Percentiles rank a stretch among this genome's conserved stretches.
phyloP scores from a whole-genome alignment of 2,113 vertebrate genomes.

The Cyrtonyx montezumae region DNA sequence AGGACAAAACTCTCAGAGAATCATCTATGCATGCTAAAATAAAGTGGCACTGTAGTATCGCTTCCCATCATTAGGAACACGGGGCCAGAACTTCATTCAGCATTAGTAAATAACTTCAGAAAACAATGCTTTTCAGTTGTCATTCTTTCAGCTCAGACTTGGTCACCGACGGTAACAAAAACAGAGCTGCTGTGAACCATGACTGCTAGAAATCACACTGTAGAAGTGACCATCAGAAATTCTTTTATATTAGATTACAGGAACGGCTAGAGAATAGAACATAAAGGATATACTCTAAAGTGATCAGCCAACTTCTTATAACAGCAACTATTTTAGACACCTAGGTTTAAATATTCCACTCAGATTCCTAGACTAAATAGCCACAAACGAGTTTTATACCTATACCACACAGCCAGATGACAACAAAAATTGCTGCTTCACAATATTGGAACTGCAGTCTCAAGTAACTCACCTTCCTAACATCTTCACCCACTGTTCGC shows the following conservation, averaged over 20 bases:
- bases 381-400: background rate
- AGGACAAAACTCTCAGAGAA: background rate
- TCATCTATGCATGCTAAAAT: background rate
- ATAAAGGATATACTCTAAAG: background rate
- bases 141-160: background rate
- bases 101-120: background rate
- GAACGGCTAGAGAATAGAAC: background rate
- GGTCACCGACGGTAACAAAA: background rate
- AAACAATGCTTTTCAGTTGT: background rate
- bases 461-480: conserved; percentile 85
- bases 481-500: conserved; percentile 92
- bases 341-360: background rate
- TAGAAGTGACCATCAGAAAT: background rate
- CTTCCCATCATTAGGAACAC: background rate
- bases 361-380: background rate
- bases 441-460: background rate
- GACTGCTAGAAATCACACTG: background rate
- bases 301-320: background rate
- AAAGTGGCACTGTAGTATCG: background rate
- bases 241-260: background rate
- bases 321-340: background rate
- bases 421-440: background rate
- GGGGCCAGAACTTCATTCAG: background rate
- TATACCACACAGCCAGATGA: background rate
- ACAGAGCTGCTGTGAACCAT: background rate